Base-by-base conservation (phyloP, 2,113 vertebrate genomes). In the Chascanopsetta lugubris region DNA sequence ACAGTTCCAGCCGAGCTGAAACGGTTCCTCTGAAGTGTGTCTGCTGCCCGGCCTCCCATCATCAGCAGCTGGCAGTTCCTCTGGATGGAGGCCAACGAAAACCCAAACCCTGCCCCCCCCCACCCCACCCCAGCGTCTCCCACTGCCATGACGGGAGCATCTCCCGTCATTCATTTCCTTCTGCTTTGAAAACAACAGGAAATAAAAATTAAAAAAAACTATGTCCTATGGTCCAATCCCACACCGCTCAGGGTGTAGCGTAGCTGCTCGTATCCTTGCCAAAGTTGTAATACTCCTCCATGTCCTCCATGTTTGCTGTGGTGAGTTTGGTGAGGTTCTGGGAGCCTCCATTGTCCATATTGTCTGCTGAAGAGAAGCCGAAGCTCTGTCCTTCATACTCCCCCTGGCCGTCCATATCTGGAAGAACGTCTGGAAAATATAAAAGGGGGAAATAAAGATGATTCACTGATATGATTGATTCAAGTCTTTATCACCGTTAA, bases 361-460 rank as follows among this genome's bases (percentile, higher is more conserved):
- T 93, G 70, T 93, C 90, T 21, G 92, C 90, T 6, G 91, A 85
- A 0, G 89, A 72, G 1, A 94, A 99, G 87, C 87, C 36, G 1
- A 94, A 98, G 72, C 92, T 96, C 78, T 98, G 96, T 79, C 92
- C 92, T 84, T 98, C 95, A 1, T 95, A 98, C 70, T 98, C 95
- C 0, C 94, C 95, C 84, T 94, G 96, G 77, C 86, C 71, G 0
- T 97, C 95, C 53, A 97, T 92, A 69, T 97, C 95, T 0, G 94
- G 54, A 17, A 96, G 94, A 80, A 93, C 90, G 74, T 97, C 95
- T 97, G 82, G 17, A 46, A 49, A 85, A 32, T 13, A 62, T 10
- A 38, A 53, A 65, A 40, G 15, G 8, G 5, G 8, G 29, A 5
- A 8, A 30, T 30, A 8, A 30, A 8, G 29, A 30, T 30, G 5